Evolutionary conservation across 1,140 invertebrate genomes (phyloP), one percentile per base, ranked within the genome.

Genomic region (Drosophila pseudoobscura): DNA sequence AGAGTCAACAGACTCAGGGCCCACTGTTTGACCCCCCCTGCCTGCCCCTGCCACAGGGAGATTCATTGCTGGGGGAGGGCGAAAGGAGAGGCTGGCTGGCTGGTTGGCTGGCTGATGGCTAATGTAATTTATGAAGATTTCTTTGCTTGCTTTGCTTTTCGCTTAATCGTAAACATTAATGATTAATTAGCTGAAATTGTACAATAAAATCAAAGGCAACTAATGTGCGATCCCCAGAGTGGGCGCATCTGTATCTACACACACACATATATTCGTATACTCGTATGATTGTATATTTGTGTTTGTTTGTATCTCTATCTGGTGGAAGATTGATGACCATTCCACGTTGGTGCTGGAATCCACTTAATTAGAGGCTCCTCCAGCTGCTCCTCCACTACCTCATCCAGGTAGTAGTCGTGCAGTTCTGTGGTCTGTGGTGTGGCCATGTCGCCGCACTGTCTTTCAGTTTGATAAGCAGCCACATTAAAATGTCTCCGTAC

Each of bases 391-490:
- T 24, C 24, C 58, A 59, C 55, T 4, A 52, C 31, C 15, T 43
- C 43, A 39, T 55, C 70, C 71, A 60, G 64, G 49, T 29, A 17
- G 44, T 43, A 43, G 15, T 29, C 57, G 53, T 49, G 60, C 55
- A 62, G 54, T 53, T 50, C 15, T 52, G 70, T 24, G 44, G 70
- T 50, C 15, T 52, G 70, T 24, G 44, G 70, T 54, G 11, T 65
- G 39, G 22, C 45, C 46, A 55, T 56, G 79, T 58, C 70, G 64
- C 70, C 61, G 39, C 39, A 35, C 58, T 79, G 75, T 79, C 80
- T 76, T 56, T 84, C 80, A 84, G 79, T 60, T 84, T 84, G 80
- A 84, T 84, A 84, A 84, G 80, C 80, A 76, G 62, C 55, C 52
- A 26, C 80, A 79, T 84, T 84, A 84, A 84, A 54, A 45, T 58